Base-by-base conservation (phyloP, 1,140 invertebrate species). In the Sitodiplosis mosellana region DNA sequence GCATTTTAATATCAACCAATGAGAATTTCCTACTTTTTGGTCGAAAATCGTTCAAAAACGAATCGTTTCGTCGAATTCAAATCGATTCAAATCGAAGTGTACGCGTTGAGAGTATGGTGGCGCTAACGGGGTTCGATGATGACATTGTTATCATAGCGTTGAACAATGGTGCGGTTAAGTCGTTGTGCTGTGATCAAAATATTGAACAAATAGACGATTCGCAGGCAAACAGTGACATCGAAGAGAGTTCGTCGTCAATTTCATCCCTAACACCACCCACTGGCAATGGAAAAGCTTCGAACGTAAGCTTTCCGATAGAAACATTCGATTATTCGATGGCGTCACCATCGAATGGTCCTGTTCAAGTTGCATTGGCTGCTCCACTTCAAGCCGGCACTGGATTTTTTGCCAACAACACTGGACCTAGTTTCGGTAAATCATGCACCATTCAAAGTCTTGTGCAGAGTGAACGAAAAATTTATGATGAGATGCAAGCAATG, bases 361-460 rank as follows among this genome's bases (percentile, higher is more conserved):
- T 63, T 0, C 27, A 27, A 27, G 10, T 6, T 22, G 21, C 10
- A 17, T 4, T 33, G 18, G 18, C 34, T n/a, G 10, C 14, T 11
- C 14, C n/a, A 19, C 15, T 14, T 38, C 17, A 18, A 37, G 21
- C 12, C 5, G 21, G 27, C 20, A 19, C 14, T 36, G 36, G 36
- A 46, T 20, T 36, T 8, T 12, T 40, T 8, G 36, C 20, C 20
- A 22, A 15, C 12, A 18, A 18, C 14, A 19, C 11, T 15, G 45
- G 21, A 46, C 7, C 33, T 17, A 14, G n/a, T 4, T 20, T 37
- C 19, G 27, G 19, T 18, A 64, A 64, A 52, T 64, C 62, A 7
- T 64, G 62, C 43, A 61, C 61, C 44, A 63, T 64, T 38, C 62
- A 64, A 48, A 64, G 64, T 33, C 63, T 64, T 15, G 58, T 64